Percentiles rank a stretch among this genome's conserved stretches.
Conservation (phyloP, 2,113 vertebrate genomes). For the Labrus mixtus region DNA sequence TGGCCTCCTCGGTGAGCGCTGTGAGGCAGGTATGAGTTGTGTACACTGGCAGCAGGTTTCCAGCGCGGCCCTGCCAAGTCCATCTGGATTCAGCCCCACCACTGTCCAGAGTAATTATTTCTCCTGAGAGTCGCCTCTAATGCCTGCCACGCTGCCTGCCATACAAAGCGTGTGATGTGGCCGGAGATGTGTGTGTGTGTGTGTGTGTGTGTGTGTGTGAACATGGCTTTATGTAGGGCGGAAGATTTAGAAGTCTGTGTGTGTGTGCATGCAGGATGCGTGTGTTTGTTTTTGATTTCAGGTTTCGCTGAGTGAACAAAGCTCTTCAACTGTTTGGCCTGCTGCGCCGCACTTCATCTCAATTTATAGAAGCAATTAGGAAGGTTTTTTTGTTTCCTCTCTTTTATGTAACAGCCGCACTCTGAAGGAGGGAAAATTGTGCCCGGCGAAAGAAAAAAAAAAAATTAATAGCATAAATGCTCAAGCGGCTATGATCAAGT, state of each 20-base stretch:
- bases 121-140: conserved; percentile 50
- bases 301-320: conserved; percentile 40
- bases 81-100: conserved; percentile 71
- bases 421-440: conserved; percentile 66
- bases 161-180: conserved; percentile 14
- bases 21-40: conserved; percentile 56
- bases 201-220: not conserved
- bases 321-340: conserved; percentile 44
- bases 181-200: not conserved
- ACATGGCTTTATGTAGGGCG: conserved; percentile 34
- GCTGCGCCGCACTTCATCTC: conserved; percentile 68
- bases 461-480: conserved; percentile 79
- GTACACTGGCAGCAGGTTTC: conserved; percentile 60
- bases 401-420: conserved; percentile 68
- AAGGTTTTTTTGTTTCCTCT: conserved; percentile 63
- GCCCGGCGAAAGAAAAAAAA: conserved; percentile 57
- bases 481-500: conserved; percentile 77
- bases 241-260: conserved; percentile 34
- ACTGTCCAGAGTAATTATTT: conserved; percentile 74
- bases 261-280: not conserved
- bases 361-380: conserved; percentile 79
- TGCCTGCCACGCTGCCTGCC: conserved; percentile 4
- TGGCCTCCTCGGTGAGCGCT: conserved; percentile 35
- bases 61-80: conserved; percentile 55
- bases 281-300: conserved; percentile 38